Base-by-base conservation (phyloP, 37 sponge, comb jelly and placozoan genomes). In the Amphimedon queenslandica region DNA sequence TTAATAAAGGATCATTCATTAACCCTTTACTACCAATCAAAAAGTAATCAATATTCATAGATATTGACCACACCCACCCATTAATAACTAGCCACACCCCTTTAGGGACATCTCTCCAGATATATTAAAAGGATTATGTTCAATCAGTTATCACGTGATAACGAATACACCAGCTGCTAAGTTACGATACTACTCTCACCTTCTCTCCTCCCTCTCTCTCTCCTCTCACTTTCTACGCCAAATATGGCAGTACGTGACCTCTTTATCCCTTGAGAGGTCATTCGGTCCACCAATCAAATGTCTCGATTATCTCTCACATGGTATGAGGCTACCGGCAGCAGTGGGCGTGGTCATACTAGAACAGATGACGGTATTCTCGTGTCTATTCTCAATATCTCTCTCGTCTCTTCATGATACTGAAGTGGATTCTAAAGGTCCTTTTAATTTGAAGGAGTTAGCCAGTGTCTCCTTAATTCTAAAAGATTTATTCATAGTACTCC, bases 371-470 rank as follows among this genome's bases (percentile, higher is more conserved):
- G 58, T 76, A 51, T 89, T 89, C 69, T 76, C 47, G 23, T 32
- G 32, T 27, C 73, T 89, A 38, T 76, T 80, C 72, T 55, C 72
- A 30, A 36, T 89, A 42, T 70, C 80, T 42, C 85, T 89, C n/a
- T 70, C 71, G 10, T 77, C 85, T 13, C 80, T 89, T 28, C 90
- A 89, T 37, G 90, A 89, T 64, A 71, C 72, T 1, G 90, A 89
- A 72, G 79, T 89, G 66, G 47, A 63, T 21, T 68, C 72, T 29
- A 57, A 57, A 31, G 25, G 69, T 40, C 87, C 87, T 1, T 84
- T 90, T 78, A 70, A 86, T n/a, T 74, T 70, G 32, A 4, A 42
- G 0, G 40, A 72, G 55, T 60, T 90, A 39, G 34, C 57, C 0
- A 58, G 28, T 34, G 77, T 90, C 77, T 53, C 63, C 24, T 37